Evolutionary conservation across 2,797 vertebrate genomes (phyloP), one percentile per base, ranked within the genome.

Genomic region (Vireo griseus): DNA sequence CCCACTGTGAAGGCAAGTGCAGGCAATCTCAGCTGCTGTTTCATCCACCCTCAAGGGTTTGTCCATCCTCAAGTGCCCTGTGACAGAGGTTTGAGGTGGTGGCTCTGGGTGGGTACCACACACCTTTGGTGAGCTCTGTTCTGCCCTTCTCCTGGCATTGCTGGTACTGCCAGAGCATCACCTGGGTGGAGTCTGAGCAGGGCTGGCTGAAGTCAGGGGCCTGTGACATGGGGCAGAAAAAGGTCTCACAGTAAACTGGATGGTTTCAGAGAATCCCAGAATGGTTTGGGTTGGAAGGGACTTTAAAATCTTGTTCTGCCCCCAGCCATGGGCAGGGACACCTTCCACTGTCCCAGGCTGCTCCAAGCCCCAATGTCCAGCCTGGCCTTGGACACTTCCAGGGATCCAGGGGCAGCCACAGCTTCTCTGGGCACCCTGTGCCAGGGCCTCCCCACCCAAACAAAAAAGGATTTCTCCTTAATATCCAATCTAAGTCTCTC

Each of bases 91-190:
- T 71, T 51, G 61, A 19, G 44, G 45, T 39, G 9, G 19, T 28
- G 72, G 29, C 82, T 85, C 50, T 4, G 28, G 16, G 40, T 1
- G 6, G 25, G 14, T 18, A 11, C n/a, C 1, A 2, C 0, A 2
- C 3, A 11, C 40, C 35, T 31, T 24, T 5, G 39, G 51, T 2
- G 2, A 58, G 73, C 39, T 67, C 39, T 40, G 40, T 44, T 8
- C 26, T 79, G 29, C 3, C 16, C 37, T 57, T 62, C 55, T 31
- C 29, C 51, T 57, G 14, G 31, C 13, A 9, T 28, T 4, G 2
- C 72, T 72, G 5, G 40, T 10, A 1, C 57, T 4, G 2, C 50
- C 26, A 18, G 67, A 24, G 52, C 25, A 37, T 28, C 25, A 7
- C 19, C 55, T 33, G 73, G 44, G 20, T 37, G 1, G 1, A n/a